These are phyloP conservation scores for Drosophila neutralis DNA, from an alignment of 2,888 invertebrate species.

Conservation along the genomic window DNA sequence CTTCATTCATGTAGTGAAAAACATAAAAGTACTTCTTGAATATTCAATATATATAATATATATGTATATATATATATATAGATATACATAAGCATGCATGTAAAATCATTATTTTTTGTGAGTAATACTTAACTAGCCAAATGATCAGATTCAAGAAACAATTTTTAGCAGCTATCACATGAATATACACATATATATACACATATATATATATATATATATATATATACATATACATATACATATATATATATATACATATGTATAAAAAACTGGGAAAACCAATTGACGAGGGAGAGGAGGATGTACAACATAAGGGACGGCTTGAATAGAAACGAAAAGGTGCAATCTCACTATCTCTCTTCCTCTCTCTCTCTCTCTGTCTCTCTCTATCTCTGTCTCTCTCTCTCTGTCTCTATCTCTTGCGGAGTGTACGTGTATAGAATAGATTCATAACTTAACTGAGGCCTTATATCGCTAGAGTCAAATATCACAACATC, in stretches of 20 bases:
- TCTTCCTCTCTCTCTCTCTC: not conserved
- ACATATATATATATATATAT: not conserved
- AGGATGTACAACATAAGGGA: slow-evolving; percentile 27
- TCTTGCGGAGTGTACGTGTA: slow-evolving; percentile 4
- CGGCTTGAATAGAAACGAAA: slow-evolving; percentile 37
- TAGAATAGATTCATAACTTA: slow-evolving; percentile 26
- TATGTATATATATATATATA: not conserved
- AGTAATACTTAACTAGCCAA: slow-evolving; percentile 42
- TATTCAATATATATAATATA: slow-evolving; percentile 8
- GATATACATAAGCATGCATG: not conserved
- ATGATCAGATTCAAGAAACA: slow-evolving; percentile 12
- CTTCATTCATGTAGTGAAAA: slow-evolving; percentile 1
- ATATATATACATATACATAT: not conserved
- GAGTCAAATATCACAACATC: slow-evolving; percentile 69
- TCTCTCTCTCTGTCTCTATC: not conserved
- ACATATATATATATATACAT: not conserved
- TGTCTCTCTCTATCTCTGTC: not conserved
- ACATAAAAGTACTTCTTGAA: slow-evolving; percentile 1
- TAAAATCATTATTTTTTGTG: not conserved
- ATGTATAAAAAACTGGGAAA: slow-evolving; percentile 30
- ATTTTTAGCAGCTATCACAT: slow-evolving; percentile 57
- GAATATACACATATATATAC: slow-evolving; percentile 24
- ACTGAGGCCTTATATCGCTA: slow-evolving; percentile 57
- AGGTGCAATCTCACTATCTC: slow-evolving; percentile 5
- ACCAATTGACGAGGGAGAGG: slow-evolving; percentile 29